Evolutionary conservation across 2,888 invertebrate species (phyloP).

Genomic region (Euzophera pinguis): DNA sequence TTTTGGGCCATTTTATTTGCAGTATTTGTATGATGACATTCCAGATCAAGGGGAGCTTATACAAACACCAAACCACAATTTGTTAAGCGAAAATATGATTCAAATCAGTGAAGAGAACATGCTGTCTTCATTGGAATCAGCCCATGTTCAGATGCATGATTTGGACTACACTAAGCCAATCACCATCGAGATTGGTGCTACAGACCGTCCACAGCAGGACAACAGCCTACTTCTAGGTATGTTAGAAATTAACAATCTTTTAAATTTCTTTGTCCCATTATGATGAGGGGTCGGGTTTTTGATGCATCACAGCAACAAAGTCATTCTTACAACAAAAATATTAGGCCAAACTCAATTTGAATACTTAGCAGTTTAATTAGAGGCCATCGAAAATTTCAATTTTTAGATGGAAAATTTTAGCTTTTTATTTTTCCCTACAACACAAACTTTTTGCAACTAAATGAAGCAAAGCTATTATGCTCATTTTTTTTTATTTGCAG

Average conservation of each 20-base stretch:
- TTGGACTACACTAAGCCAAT: slow-evolving; percentile 61
- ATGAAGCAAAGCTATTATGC: too few species aligned
- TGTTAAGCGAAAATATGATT: slow-evolving; percentile 46
- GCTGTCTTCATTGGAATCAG: slow-evolving; percentile 57
- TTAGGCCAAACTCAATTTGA: too few species aligned
- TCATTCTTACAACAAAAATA: too few species aligned
- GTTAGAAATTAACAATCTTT: background rate
- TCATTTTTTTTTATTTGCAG: slow-evolving; percentile 36
- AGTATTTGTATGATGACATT: slow-evolving; percentile 12
- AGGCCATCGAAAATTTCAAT: too few species aligned
- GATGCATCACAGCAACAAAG: too few species aligned
- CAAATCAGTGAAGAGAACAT: slow-evolving; percentile 68
- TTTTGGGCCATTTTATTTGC: too few species aligned
- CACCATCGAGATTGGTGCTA: slow-evolving; percentile 64
- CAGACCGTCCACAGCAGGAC: slow-evolving; percentile 60
- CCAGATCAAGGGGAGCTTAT: slow-evolving; percentile 49
- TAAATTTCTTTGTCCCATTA: too few species aligned
- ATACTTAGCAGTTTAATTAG: too few species aligned
- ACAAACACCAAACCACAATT: slow-evolving; percentile 43
- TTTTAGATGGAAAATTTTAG: too few species aligned
- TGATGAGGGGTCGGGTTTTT: background rate
- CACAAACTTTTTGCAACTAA: too few species aligned
- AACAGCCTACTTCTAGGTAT: slow-evolving; percentile 59
- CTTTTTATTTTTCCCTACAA: too few species aligned
- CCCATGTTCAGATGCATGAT: slow-evolving; percentile 55